phyloP scores from a whole-genome alignment of 2,797 vertebrate species.

The Tolypeutes matacus region DNA sequence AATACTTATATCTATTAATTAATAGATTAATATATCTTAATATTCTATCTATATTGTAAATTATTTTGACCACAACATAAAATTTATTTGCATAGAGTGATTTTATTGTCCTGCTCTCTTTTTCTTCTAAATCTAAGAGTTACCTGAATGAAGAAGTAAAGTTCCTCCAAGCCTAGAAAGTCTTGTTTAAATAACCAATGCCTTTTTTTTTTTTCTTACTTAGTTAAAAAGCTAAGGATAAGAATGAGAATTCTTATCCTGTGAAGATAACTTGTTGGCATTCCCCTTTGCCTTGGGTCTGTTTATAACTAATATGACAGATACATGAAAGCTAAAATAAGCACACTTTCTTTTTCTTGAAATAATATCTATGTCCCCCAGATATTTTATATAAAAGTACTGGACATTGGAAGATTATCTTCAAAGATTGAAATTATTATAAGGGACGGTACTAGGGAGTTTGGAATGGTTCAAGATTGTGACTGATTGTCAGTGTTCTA shows the following conservation, averaged over 20 bases:
- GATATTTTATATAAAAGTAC: background rate
- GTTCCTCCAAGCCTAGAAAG: background rate
- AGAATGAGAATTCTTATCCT: background rate
- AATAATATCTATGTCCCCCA: background rate
- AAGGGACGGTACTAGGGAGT: background rate
- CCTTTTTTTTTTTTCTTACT: background rate
- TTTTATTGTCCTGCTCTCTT: background rate
- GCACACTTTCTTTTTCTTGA: background rate
- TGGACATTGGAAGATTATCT: background rate
- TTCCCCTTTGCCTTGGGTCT: background rate
- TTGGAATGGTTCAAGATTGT: background rate
- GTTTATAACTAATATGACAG: background rate
- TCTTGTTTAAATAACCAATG: background rate
- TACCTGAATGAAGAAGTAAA: conserved; percentile 28
- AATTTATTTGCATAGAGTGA: background rate
- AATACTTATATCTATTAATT: background rate
- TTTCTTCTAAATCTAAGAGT: conserved; percentile 15
- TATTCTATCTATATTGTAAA: no score
- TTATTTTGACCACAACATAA: conserved; percentile 20
- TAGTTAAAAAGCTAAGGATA: background rate
- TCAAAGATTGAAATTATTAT: background rate
- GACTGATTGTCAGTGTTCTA: background rate
- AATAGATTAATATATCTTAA: no score
- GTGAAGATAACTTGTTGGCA: background rate
- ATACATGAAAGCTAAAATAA: background rate